Evolutionary conservation across 2,797 vertebrate genomes (phyloP), one percentile per base, ranked within the genome.

Genomic region (Aulostomus chinensis): DNA sequence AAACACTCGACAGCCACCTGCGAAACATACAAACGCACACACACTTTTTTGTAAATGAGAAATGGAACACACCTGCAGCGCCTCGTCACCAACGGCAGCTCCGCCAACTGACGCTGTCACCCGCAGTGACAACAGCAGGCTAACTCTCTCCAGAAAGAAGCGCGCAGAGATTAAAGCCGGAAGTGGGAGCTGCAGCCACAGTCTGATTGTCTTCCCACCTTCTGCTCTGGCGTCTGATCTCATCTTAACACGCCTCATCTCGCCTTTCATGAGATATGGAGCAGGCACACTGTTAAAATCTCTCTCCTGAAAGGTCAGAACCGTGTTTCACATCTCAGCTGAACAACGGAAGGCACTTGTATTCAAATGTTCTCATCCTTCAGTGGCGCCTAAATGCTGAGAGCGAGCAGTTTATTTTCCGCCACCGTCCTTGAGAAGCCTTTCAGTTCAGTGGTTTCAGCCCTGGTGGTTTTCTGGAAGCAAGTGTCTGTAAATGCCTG

Each of bases 91-190:
- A 55, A 43, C 12, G 10, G 20, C 1, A 12, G 14, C 55, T 51
- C 40, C 48, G 41, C 68, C 58, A 54, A 7, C 7, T 12, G 1
- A 3, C 12, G 25, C 35, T 11, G 57, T 78, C 57, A 54, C 41
- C 59, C 1, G 16, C 47, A 21, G 57, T 37, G 51, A 55, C 68
- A 67, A 13, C 72, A 49, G 40, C 65, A 48, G 39, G 41, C 30
- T 60, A 25, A 54, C 35, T 1, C 72, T 26, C 25, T n/a, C 17
- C 0, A 13, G 28, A 35, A 43, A 42, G 9, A 49, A 51, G 28
- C 29, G 1, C 2, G 57, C 53, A 54, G 26, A 22, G 32, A 54
- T 69, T 40, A 57, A 38, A 56, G 37, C 15, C 43, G 1, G 11
- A 20, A 24, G 40, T 33, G 28, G 20, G 6, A 31, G 21, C 9